Conservation (phyloP, 2,113 vertebrate genomes). For the Ceyx cyanopectus region DNA sequence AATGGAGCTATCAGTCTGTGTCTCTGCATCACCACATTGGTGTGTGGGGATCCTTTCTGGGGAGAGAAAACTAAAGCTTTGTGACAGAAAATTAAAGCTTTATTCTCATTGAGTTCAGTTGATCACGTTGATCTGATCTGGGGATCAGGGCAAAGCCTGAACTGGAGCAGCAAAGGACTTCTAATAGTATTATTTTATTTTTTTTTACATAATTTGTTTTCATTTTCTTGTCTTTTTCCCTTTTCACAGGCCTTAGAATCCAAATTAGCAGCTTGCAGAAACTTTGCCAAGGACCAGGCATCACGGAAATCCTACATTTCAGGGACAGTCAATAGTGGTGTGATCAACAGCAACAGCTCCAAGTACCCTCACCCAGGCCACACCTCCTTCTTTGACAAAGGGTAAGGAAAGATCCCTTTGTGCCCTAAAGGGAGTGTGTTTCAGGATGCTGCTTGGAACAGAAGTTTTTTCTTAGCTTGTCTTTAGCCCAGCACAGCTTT, state of each 20-base stretch:
- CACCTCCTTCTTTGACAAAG: slow-evolving; percentile 94
- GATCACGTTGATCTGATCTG: fast-evolving
- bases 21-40: not conserved
- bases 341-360: slow-evolving; percentile 84
- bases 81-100: not conserved
- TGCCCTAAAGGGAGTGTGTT: not conserved
- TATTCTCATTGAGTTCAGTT: not conserved
- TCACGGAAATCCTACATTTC: slow-evolving; percentile 88
- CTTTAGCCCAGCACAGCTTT: not conserved
- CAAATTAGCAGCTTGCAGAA: slow-evolving; percentile 95
- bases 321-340: slow-evolving; percentile 79
- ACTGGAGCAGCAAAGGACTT: not conserved
- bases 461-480: not conserved
- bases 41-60: not conserved
- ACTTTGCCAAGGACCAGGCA: slow-evolving; percentile 97
- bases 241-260: slow-evolving; percentile 91
- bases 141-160: not conserved
- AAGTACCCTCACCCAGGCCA: slow-evolving; percentile 93
- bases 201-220: too few relatives aligned
- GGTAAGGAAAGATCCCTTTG: slow-evolving; percentile 78
- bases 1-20: not conserved
- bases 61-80: not conserved
- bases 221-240: not conserved
- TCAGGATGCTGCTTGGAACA: not conserved
- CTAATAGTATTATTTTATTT: not conserved